Evolutionary conservation across 1,140 invertebrate species (phyloP), one percentile per base, ranked within the genome.

Genomic region (Drosophila azteca): DNA sequence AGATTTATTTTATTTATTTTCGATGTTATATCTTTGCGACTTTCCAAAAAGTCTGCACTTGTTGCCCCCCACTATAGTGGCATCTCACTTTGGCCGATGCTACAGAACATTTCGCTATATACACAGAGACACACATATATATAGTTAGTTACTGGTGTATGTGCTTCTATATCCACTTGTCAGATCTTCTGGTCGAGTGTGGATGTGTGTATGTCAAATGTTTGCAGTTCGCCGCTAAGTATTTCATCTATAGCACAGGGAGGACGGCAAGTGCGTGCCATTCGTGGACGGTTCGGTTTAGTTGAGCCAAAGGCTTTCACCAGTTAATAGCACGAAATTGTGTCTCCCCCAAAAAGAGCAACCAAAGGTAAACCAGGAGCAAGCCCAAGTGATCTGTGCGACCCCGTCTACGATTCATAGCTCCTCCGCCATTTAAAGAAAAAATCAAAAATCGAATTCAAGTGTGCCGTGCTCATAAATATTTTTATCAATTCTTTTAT

Each of bases 1-100:
- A 71, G 62, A 85, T 87, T 74, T 88, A 82, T 85, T 87, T 87
- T 82, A 87, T 85, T 85, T 85, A 88, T 87, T 87, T 87, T 85
- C 78, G 79, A 85, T 87, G 69, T 66, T 77, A 68, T 82, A 78
- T 77, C 58, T 45, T 57, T 31, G 75, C 64, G 74, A 75, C 59
- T 55, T 85, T 85, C 68, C 81, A 87, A 78, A 74, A 74, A 74
- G 53, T 73, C 70, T 74, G 64, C 72, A 77, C 71, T 60, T 58
- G 60, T 50, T 57, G 58, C 74, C 52, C 49, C 43, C 45, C 26
- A n/a, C 11, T 44, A 35, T 77, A 68, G 79, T 61, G 78, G 67
- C 75, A 35, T 79, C 79, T 83, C 79, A 58, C 52, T 82, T 75
- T 53, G 62, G 55, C 80, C 61, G 51, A 78, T 70, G 61, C 39